Conservation (phyloP, 2,797 vertebrate genomes). For the Mormyrus hasselquistii region DNA sequence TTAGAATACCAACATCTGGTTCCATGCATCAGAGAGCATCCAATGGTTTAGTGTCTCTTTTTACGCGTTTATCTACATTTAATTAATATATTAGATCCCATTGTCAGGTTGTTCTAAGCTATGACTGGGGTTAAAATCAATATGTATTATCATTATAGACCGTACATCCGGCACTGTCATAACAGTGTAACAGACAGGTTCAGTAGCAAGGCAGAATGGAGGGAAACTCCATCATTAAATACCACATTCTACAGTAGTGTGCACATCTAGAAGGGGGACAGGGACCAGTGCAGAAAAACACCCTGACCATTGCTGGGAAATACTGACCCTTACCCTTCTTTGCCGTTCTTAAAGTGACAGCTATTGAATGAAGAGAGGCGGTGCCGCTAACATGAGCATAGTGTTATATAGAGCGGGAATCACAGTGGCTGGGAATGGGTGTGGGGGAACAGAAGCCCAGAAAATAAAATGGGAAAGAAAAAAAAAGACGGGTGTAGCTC, state of each 20-base stretch:
- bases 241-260: constrained; percentile 25
- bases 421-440: background rate
- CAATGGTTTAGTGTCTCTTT: background rate
- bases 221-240: constrained; percentile 17
- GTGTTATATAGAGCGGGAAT: background rate
- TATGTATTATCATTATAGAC: constrained; percentile 5
- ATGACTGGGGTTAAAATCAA: constrained; percentile 12
- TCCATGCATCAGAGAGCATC: constrained; percentile 1
- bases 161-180: constrained; percentile 11
- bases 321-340: background rate
- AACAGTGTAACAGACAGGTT: constrained; percentile 23
- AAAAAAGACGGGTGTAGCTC: background rate
- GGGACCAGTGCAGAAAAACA: background rate
- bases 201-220: constrained; percentile 22
- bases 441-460: background rate
- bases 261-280: constrained; percentile 8
- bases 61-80: background rate
- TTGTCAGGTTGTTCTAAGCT: background rate
- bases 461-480: background rate
- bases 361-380: background rate
- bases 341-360: background rate
- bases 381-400: background rate
- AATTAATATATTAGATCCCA: background rate
- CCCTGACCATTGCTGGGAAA: background rate
- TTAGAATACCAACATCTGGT: constrained; percentile 1